These are phyloP conservation scores for Thelaira solivaga DNA, from an alignment of 2,888 invertebrate genomes.

Conservation along the genomic window DNA sequence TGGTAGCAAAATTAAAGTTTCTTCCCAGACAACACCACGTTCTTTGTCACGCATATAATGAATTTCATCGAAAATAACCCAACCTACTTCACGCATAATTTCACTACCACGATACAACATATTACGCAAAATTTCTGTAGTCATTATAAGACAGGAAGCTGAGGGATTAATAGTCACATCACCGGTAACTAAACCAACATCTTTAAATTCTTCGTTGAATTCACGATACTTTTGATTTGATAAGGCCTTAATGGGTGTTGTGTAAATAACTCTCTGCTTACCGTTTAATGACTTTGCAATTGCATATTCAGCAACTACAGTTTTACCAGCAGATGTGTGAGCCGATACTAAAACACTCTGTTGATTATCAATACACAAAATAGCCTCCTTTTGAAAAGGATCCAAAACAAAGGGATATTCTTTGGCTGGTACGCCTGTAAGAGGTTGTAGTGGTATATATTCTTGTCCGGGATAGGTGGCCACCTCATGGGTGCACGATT, in stretches of 20 bases:
- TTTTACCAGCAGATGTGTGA: conserved; percentile 99
- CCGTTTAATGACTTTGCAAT: conserved; percentile 95
- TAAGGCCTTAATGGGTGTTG: conserved; percentile 99
- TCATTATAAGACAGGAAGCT: conserved; percentile 99
- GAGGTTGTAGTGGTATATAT: conserved; percentile 82
- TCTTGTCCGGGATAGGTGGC: conserved; percentile 93
- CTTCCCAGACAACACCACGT: conserved; percentile 98
- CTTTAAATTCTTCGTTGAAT: conserved; percentile 96
- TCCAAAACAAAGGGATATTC: conserved; percentile 96
- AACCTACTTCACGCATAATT: conserved; percentile 99
- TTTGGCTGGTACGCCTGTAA: conserved; percentile 87
- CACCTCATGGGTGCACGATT: conserved; percentile 97
- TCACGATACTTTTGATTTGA: conserved; percentile 99
- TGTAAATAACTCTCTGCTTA: conserved; percentile 99
- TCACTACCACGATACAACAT: conserved; percentile 99
- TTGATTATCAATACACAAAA: conserved; percentile 96
- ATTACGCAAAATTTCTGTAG: conserved; percentile 99
- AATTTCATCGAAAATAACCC: conserved; percentile 99
- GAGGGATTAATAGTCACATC: conserved; percentile 99
- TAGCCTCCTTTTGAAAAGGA: conserved; percentile 98
- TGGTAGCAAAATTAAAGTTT: conserved; percentile 96
- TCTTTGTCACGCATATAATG: conserved; percentile 99
- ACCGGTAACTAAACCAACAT: conserved; percentile 98
- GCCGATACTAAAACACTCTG: conserved; percentile 99
- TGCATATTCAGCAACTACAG: conserved; percentile 98